A percentile compares a stretch with the other conserved stretches of the same genome.
Conservation (phyloP, 2,888 invertebrate species). For the Timema podura region DNA sequence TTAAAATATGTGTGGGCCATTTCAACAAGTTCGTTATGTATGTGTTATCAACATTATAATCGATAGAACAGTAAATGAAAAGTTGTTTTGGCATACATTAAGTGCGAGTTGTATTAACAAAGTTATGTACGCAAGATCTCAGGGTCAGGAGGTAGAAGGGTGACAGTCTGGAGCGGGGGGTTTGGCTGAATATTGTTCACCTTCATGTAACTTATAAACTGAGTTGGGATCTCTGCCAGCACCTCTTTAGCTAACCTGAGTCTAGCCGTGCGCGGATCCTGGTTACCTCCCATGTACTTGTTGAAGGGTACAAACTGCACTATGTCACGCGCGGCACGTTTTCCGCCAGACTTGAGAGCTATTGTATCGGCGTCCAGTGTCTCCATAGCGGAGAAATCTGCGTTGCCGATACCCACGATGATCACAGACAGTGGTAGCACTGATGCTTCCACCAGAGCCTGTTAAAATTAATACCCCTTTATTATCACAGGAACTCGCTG, state of each 20-base stretch:
- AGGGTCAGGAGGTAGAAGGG: conserved; percentile 40
- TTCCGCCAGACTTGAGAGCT: conserved; percentile 35
- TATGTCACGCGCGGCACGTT: conserved; percentile 53
- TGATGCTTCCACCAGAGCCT: conserved; percentile 46
- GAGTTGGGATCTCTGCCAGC: conserved; percentile 55
- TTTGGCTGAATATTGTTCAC: conserved; percentile 46
- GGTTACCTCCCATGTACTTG: conserved; percentile 37
- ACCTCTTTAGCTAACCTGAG: conserved; percentile 52
- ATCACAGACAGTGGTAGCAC: conserved; percentile 54
- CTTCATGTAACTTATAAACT: conserved; percentile 49
- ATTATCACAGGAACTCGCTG: too few species aligned
- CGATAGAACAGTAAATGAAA: too few species aligned
- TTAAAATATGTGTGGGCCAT: too few species aligned
- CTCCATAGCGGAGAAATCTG: conserved; percentile 40
- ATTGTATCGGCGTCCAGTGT: conserved; percentile 38
- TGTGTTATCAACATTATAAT: too few species aligned
- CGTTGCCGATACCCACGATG: conserved; percentile 48
- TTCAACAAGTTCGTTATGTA: too few species aligned
- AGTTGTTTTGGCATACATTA: too few species aligned
- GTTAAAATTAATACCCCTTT: too few species aligned
- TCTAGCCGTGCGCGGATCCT: conserved; percentile 40
- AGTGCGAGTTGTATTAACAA: too few species aligned
- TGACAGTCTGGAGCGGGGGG: conserved; percentile 41
- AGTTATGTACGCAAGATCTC: conserved; percentile 42
- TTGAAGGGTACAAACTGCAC: conserved; percentile 57